Percentiles rank a stretch among this genome's conserved stretches.
Evolutionary conservation across 2,888 invertebrate genomes (phyloP).

Genomic region (Tenthredo distinguenda): DNA sequence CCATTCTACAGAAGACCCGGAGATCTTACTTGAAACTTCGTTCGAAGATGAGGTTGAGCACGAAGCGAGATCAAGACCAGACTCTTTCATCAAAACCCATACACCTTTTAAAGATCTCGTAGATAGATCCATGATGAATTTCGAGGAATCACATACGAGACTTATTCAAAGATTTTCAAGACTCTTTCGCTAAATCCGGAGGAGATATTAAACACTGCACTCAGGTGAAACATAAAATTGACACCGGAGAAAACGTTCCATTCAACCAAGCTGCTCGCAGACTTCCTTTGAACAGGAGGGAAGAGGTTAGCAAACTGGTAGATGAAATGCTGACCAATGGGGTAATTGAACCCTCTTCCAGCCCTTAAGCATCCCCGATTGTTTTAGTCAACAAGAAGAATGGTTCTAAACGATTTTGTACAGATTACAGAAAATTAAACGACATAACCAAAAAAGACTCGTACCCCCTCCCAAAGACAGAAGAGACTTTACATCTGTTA

Average conservation of each 20-base stretch:
- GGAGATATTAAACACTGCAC: too few species aligned
- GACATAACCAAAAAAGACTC: slow-evolving; percentile 36
- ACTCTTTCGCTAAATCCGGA: neutral
- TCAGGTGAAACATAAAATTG: too few species aligned
- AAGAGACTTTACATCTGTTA: slow-evolving; percentile 62
- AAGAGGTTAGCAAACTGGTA: slow-evolving; percentile 1
- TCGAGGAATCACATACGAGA: neutral
- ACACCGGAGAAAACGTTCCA: too few species aligned
- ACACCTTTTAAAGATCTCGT: neutral
- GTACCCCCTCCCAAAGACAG: slow-evolving; percentile 48
- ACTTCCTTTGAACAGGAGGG: neutral
- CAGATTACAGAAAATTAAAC: slow-evolving; percentile 53
- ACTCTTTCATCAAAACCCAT: neutral
- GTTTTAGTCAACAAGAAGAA: slow-evolving; percentile 51
- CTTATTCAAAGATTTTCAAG: neutral
- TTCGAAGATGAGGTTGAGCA: too few species aligned
- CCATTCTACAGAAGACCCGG: too few species aligned
- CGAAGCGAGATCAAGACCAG: too few species aligned
- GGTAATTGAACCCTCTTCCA: slow-evolving; percentile 33
- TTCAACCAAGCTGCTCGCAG: neutral
- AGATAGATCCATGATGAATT: neutral
- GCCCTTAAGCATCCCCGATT: slow-evolving; percentile 46
- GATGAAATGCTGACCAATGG: slow-evolving; percentile 12
- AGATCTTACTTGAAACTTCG: too few species aligned
- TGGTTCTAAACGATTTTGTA: slow-evolving; percentile 43